Evolutionary conservation across 2,888 invertebrate species (phyloP), one percentile per base, ranked within the genome.

Genomic region (Meiosimyza decipiens): DNA sequence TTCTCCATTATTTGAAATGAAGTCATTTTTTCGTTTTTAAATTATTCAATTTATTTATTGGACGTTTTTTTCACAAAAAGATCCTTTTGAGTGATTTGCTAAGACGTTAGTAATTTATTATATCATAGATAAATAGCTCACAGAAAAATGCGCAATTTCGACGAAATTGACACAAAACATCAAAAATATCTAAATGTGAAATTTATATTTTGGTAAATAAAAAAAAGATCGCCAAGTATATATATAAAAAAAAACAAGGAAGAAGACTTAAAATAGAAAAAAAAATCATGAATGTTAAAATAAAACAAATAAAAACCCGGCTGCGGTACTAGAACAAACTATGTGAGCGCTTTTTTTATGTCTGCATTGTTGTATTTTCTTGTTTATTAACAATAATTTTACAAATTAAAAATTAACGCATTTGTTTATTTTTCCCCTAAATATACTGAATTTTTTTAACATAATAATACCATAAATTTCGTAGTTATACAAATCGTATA

Each of bases 341-440:
- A 16, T 52, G 15, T 65, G 18, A 22, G 13, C 28, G 28, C 6
- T 51, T 65, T 52, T 51, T 65, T 52, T 52, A 28, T 66, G 18
- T 16, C 52, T 33, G 22, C n/a, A 65, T 49, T 64, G 47, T 64
- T 50, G 22, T 54, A 15, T 54, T 51, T n/a, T 51, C 28, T 52
- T 66, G 54, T 66, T 16, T 54, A 54, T 40, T 33, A 65, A 49
- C 28, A 51, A 52, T 65, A 66, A 66, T 28, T 52, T 54, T 54
- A 40, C 40, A 40, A 40, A 40, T 28, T 66, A 52, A 4, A 52
- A 52, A 40, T 33, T n/a, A 54, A 52, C 33, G 52, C 52, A 33
- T 66, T 51, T 52, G 50, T 49, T 52, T 66, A 54, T 28, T 54
- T 66, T 66, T 66, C 52, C 51, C 40, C 40, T 40, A 40, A 40